phyloP scores from a whole-genome alignment of 2,113 vertebrate genomes.

The Kobus ellipsiprymnus region DNA sequence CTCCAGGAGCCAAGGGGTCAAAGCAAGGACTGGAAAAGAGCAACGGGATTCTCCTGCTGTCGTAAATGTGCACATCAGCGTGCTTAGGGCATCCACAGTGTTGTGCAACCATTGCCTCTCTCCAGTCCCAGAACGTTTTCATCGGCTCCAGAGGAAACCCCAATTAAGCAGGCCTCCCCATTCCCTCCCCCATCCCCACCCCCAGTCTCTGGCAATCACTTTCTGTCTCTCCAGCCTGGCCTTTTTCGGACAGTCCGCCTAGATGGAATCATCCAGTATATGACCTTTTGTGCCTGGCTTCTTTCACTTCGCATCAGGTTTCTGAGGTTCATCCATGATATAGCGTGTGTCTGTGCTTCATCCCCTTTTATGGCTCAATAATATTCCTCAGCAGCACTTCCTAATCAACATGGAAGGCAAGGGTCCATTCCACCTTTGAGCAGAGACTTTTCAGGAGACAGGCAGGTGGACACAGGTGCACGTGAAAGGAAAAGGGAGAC shows the following conservation, averaged over 20 bases:
- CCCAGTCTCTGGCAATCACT: not conserved
- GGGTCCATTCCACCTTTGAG: not conserved
- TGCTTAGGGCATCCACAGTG: fast-evolving
- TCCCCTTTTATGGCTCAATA: not conserved
- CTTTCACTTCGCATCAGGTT: not conserved
- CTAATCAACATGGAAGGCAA: not conserved
- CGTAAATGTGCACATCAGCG: not conserved
- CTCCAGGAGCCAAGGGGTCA: not conserved
- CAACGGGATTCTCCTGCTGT: not conserved
- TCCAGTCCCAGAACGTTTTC: not conserved
- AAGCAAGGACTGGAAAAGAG: not conserved
- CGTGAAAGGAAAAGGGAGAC: not conserved
- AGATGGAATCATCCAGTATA: fast-evolving
- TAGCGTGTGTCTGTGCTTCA: fast-evolving
- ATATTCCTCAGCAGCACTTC: not conserved
- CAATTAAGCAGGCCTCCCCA: fast-evolving
- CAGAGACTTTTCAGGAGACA: not conserved
- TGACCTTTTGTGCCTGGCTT: not conserved
- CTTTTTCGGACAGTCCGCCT: too few species aligned
- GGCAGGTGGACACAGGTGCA: not conserved
- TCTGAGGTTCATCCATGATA: fast-evolving
- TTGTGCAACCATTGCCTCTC: fast-evolving
- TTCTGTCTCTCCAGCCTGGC: not conserved
- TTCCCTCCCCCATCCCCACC: fast-evolving
- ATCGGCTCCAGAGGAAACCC: not conserved